phyloP scores from a whole-genome alignment of 2,888 invertebrate genomes.

The Teleogryllus oceanicus region DNA sequence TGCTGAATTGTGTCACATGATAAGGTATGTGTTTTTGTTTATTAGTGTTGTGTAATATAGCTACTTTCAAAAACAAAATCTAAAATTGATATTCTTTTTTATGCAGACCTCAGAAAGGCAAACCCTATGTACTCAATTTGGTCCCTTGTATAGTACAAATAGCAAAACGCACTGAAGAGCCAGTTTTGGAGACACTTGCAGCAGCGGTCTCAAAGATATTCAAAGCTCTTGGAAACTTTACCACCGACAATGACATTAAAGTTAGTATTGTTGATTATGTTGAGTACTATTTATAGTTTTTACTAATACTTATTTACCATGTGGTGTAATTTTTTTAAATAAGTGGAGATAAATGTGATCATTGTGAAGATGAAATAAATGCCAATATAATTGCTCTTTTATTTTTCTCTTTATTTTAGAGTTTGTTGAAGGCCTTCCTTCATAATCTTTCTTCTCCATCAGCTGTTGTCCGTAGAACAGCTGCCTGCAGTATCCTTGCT shows the following conservation, averaged over 20 bases:
- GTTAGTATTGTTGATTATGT: conserved; percentile 44
- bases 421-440: conserved; percentile 64
- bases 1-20: conserved; percentile 69
- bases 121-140: conserved; percentile 71
- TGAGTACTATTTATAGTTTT: neutral
- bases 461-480: conserved; percentile 75
- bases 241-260: conserved; percentile 68
- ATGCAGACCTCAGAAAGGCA: conserved; percentile 67
- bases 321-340: too few species aligned
- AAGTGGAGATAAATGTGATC: too few species aligned
- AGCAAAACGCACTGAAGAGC: conserved; percentile 66
- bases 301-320: too few species aligned
- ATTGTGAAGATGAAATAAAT: too few species aligned
- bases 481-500: conserved; percentile 74
- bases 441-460: conserved; percentile 61
- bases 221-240: conserved; percentile 63
- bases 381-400: too few species aligned
- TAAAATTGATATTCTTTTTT: conserved; percentile 29
- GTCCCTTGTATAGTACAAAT: conserved; percentile 71
- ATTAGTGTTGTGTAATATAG: neutral
- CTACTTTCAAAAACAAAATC: conserved; percentile 70
- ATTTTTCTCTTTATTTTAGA: conserved; percentile 48
- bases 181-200: conserved; percentile 65
- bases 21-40: conserved; percentile 46
- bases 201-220: conserved; percentile 63